Conservation (phyloP, 2,113 vertebrate genomes). For the Ctenodactylus gundi region DNA sequence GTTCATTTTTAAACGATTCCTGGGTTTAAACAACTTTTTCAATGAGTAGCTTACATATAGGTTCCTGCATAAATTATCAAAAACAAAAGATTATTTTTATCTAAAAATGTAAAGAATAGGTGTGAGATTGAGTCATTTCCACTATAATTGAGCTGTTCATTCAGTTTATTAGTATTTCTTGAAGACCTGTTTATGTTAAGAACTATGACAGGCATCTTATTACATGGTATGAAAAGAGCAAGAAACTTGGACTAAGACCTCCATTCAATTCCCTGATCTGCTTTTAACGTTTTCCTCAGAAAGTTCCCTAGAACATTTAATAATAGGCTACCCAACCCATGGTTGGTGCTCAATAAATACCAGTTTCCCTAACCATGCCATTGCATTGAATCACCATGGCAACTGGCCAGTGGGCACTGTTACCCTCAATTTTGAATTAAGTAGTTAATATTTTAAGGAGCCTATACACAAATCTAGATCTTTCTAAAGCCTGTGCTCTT, state of each 20-base stretch:
- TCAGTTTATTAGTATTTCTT: background rate
- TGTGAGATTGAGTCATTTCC: background rate
- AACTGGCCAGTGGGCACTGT: background rate
- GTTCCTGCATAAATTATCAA: background rate
- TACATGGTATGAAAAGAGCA: background rate
- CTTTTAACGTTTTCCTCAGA: background rate
- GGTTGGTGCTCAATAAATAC: background rate
- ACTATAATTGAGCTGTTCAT: background rate
- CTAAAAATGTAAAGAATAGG: background rate
- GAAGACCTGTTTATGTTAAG: background rate
- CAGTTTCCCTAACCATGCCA: background rate
- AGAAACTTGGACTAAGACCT: background rate
- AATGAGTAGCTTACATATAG: background rate
- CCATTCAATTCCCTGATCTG: background rate
- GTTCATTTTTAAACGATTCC: background rate
- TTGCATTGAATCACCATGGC: background rate
- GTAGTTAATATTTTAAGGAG: background rate
- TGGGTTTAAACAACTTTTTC: background rate
- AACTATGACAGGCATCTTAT: background rate
- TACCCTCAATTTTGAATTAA: constrained; percentile 1
- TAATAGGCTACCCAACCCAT: background rate
- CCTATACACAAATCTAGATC: background rate
- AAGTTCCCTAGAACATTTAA: constrained; percentile 7
- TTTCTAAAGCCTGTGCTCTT: background rate
- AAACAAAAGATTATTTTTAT: background rate